Percentiles rank a stretch among this genome's conserved stretches.
Conservation (phyloP, 2,888 invertebrate genomes). For the Mythimna impura region DNA sequence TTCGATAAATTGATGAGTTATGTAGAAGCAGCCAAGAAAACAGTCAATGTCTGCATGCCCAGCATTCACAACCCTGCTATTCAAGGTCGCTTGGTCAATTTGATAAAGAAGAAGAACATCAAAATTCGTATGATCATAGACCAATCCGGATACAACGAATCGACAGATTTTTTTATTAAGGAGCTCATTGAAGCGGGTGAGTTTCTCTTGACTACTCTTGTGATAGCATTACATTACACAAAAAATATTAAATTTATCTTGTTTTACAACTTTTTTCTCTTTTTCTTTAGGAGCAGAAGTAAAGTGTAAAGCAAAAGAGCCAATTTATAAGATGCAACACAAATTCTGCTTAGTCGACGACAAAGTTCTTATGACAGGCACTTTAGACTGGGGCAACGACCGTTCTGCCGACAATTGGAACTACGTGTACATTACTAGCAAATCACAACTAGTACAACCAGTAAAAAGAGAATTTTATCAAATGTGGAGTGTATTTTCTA, state of each 20-base stretch:
- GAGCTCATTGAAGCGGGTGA: constrained; percentile 85
- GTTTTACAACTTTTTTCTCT: neutral
- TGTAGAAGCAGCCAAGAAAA: constrained; percentile 82
- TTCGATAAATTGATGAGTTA: constrained; percentile 86
- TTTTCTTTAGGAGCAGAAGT: constrained; percentile 89
- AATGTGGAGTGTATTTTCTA: constrained; percentile 88
- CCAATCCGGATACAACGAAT: constrained; percentile 81
- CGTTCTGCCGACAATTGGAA: constrained; percentile 93
- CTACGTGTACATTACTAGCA: constrained; percentile 92
- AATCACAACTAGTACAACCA: constrained; percentile 87
- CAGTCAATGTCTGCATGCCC: constrained; percentile 86
- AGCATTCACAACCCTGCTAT: constrained; percentile 87
- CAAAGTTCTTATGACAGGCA: constrained; percentile 92
- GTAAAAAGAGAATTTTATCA: constrained; percentile 91
- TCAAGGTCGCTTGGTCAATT: constrained; percentile 81
- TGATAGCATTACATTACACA: neutral
- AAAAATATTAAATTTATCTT: neutral
- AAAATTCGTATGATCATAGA: constrained; percentile 84
- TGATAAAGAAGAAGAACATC: constrained; percentile 81
- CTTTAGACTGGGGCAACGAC: constrained; percentile 94
- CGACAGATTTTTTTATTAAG: constrained; percentile 82
- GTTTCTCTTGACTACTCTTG: constrained; percentile 48
- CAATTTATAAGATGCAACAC: constrained; percentile 92
- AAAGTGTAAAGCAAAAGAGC: constrained; percentile 84
- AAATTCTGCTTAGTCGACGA: constrained; percentile 94